Base-by-base conservation (phyloP, 2,113 vertebrate genomes). In the Urocolius indicus region DNA sequence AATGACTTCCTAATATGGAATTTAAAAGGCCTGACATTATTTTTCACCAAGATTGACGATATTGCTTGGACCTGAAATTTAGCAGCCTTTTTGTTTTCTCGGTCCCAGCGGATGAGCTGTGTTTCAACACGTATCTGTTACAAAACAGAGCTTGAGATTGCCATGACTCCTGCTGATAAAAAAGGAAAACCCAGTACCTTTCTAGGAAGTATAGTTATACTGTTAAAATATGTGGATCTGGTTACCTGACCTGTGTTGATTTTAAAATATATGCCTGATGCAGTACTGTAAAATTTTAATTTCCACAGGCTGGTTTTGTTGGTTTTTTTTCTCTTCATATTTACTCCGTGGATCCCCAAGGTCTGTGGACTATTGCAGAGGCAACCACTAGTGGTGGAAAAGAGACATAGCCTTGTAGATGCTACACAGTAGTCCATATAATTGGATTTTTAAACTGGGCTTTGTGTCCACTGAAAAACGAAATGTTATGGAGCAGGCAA, bases 21-120 rank as follows among this genome's bases (percentile, higher is more conserved):
- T 79, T 61, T 30, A 87, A 96, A 94, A 94, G 86, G n/a, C 84
- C 86, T 93, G 84, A 91, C 92, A 80, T 93, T 89, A 58, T 94
- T 97, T 89, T 93, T 97, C 86, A 93, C 90, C 68, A 71, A 88
- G 96, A 96, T 51, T 81, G 83, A 87, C 2, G 26, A 55, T 83
- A 75, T 26, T 92, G 15, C 67, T 93, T 92, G 68, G 92, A 94
- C 85, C 30, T 84, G 90, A 69, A 94, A 57, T 22, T 85, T 89
- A 57, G 95, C 96, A 90, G 87, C 59, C 17, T 94, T 79, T 74
- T 91, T 72, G 52, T 52, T 65, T 71, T 34, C 29, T 21, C 1
- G 0, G 49, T 94, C 74, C 67, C 57, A 52, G 18, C 13, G n/a
- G 74, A 88, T 58, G 15, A 75, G 54, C 38, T 87, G 43, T 73